Conservation (phyloP, 2,888 invertebrate species). For the Homarus gammarus region DNA sequence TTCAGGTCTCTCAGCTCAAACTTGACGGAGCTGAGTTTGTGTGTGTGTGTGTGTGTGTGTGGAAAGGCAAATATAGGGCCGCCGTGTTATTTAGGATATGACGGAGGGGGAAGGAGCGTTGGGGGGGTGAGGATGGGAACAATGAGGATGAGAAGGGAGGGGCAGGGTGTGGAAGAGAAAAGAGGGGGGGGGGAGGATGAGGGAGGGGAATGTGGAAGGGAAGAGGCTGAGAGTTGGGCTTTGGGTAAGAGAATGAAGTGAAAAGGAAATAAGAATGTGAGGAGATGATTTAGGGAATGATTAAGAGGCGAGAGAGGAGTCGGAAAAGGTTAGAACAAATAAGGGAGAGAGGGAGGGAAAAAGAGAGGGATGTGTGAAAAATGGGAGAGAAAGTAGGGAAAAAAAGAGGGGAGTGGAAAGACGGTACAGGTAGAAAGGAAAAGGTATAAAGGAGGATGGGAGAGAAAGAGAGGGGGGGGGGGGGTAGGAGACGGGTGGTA, state of each 20-base stretch:
- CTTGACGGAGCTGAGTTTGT: slow-evolving; percentile 40
- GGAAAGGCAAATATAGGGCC: slow-evolving; percentile 33
- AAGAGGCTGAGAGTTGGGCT: neutral
- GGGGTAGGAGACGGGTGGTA: too few relatives aligned
- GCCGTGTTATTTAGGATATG: neutral
- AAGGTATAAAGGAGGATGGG: too few relatives aligned
- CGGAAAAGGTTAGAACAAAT: neutral
- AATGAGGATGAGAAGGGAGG: neutral
- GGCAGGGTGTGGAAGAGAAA: neutral
- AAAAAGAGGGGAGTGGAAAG: neutral
- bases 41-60: slow-evolving; percentile 21
- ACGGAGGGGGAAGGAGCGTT: neutral
- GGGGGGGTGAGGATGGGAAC: neutral
- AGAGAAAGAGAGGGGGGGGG: too few relatives aligned
- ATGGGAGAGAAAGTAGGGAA: neutral
- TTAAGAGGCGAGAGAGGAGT: neutral
- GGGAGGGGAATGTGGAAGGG: neutral
- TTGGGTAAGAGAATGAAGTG: neutral
- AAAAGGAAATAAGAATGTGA: too few relatives aligned
- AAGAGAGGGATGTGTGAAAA: neutral
- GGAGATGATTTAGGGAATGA: too few relatives aligned
- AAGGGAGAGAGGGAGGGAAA: neutral
- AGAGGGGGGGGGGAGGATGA: neutral
- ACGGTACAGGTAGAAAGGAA: too few relatives aligned
- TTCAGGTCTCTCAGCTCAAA: slow-evolving; percentile 27